These are phyloP conservation scores for Tapirus indicus DNA, from an alignment of 2,797 vertebrate species.

Conservation along the genomic window DNA sequence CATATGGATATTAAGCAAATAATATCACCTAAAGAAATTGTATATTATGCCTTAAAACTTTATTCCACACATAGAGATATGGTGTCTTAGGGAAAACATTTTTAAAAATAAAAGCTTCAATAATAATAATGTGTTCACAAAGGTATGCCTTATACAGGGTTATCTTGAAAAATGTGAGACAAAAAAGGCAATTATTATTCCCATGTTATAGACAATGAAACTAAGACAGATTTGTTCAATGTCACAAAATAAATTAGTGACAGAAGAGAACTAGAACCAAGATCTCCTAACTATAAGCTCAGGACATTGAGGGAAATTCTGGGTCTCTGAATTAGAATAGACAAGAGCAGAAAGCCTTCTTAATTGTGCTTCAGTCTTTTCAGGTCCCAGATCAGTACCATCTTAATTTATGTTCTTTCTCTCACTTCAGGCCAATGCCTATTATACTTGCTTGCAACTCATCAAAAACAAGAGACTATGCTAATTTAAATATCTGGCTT, in stretches of 20 bases:
- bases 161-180: background rate
- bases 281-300: background rate
- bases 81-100: background rate
- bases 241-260: background rate
- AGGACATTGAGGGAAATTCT: background rate
- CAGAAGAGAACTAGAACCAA: background rate
- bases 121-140: background rate
- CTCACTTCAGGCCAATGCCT: background rate
- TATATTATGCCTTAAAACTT: background rate
- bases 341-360: background rate
- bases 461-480: background rate
- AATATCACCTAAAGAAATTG: background rate
- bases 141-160: background rate
- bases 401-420: background rate
- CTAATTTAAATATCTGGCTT: background rate
- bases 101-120: background rate
- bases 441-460: background rate
- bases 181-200: background rate
- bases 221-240: background rate
- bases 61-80: background rate
- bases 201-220: background rate
- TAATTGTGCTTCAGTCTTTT: background rate
- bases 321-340: background rate
- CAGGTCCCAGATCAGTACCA: no score
- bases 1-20: constrained; percentile 5